Conservation (phyloP, 2,888 invertebrate genomes). For the Erpobdella octoculata region DNA sequence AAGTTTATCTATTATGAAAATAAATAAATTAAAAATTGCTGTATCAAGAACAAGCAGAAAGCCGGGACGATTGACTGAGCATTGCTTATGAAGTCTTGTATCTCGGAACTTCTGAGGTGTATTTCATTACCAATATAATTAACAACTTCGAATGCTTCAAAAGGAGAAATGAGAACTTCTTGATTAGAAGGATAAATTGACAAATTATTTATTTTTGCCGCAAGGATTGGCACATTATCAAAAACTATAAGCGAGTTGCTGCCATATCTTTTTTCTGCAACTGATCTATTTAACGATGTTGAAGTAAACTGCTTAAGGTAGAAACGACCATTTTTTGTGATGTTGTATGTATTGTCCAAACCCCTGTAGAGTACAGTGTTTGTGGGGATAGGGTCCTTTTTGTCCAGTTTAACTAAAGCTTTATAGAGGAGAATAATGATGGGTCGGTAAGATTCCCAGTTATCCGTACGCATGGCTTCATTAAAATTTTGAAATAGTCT, state of each 20-base stretch:
- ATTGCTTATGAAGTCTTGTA: neutral
- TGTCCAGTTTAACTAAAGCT: constrained; percentile 6
- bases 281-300: neutral
- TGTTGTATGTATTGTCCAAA: neutral
- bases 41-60: too few relatives aligned
- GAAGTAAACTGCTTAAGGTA: constrained; percentile 11
- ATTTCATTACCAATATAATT: neutral
- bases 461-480: neutral
- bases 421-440: neutral
- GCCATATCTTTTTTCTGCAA: neutral
- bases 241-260: neutral
- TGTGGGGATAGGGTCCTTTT: neutral
- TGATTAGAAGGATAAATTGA: neutral
- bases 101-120: neutral
- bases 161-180: neutral
- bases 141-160: constrained; percentile 7
- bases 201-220: neutral
- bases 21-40: too few relatives aligned
- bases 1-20: too few relatives aligned
- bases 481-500: neutral
- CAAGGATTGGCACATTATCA: neutral
- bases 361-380: neutral
- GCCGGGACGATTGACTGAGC: too few relatives aligned
- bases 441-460: neutral
- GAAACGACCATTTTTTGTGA: neutral